These are phyloP conservation scores for Volucella inflata DNA, from an alignment of 2,888 invertebrate species.

Conservation along the genomic window DNA sequence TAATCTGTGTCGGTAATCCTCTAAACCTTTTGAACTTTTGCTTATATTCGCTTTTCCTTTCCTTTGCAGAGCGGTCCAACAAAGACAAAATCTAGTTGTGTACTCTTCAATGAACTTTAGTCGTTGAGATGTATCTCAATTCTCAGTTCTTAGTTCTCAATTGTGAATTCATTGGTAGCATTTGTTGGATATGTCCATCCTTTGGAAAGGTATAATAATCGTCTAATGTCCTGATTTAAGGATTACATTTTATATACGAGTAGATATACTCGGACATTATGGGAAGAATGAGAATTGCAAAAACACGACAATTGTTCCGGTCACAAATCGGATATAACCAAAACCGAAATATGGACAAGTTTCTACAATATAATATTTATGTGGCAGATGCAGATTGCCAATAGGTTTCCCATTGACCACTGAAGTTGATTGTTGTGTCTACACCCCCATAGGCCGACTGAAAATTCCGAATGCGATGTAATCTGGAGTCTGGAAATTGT, in stretches of 20 bases:
- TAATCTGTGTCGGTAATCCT: slow-evolving; percentile 83
- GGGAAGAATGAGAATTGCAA: slow-evolving; percentile 23
- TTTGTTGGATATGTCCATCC: slow-evolving; percentile 44
- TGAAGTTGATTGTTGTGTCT: slow-evolving; percentile 72
- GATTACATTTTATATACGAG: slow-evolving; percentile 61
- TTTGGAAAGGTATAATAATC: slow-evolving; percentile 59
- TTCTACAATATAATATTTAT: slow-evolving; percentile 28
- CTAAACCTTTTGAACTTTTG: slow-evolving; percentile 82
- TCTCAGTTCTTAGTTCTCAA: neutral
- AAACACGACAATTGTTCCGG: slow-evolving; percentile 83
- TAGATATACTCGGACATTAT: slow-evolving; percentile 2
- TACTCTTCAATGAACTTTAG: slow-evolving; percentile 82
- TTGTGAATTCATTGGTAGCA: slow-evolving; percentile 21
- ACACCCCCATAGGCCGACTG: slow-evolving; percentile 64
- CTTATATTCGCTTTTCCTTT: slow-evolving; percentile 28
- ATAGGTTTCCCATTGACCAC: slow-evolving; percentile 66
- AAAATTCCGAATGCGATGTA: slow-evolving; percentile 68
- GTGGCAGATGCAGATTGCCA: slow-evolving; percentile 63
- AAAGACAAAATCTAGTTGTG: slow-evolving; percentile 80
- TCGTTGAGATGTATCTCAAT: slow-evolving; percentile 60
- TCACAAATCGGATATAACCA: slow-evolving; percentile 81
- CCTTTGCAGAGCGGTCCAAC: slow-evolving; percentile 48
- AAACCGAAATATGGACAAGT: slow-evolving; percentile 24
- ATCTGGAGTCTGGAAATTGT: slow-evolving; percentile 69
- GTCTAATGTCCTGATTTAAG: slow-evolving; percentile 74